Percentiles rank a stretch among this genome's conserved stretches.
Conservation (phyloP, 2,797 vertebrate genomes). For the Amazona ochrocephala region DNA sequence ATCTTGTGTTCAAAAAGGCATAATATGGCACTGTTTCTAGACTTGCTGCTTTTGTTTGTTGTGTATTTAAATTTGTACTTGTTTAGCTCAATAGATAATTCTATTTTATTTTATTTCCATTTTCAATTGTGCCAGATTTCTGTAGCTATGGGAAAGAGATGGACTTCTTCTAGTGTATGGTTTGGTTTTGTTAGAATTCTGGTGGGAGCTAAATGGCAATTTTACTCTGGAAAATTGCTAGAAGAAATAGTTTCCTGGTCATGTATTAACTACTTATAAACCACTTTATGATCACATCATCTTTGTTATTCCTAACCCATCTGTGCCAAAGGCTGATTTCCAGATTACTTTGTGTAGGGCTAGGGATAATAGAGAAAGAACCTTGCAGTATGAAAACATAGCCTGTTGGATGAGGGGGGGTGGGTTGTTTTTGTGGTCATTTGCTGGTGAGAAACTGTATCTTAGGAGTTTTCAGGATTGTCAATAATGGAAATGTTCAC, state of each 20-base stretch:
- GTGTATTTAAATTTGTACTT: not conserved
- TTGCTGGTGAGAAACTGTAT: not conserved
- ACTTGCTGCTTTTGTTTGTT: not conserved
- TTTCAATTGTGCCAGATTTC: not conserved
- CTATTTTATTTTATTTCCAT: not conserved
- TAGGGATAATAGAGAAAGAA: not conserved
- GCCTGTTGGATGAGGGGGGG: not conserved
- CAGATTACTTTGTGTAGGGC: not conserved
- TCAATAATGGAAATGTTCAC: not conserved
- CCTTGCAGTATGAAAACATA: not conserved
- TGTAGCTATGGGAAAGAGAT: not conserved
- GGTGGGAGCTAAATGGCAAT: not conserved
- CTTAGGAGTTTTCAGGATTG: not conserved
- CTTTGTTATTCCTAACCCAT: not conserved
- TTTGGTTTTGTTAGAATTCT: not conserved
- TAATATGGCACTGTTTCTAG: not conserved
- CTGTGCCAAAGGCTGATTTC: not conserved
- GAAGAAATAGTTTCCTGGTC: not conserved
- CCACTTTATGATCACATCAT: not conserved
- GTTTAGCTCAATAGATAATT: not conserved
- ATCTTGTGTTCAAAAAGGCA: not conserved
- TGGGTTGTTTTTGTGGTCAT: not conserved
- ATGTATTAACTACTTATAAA: not conserved
- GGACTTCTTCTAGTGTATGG: not conserved
- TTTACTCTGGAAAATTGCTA: not conserved